phyloP scores from a whole-genome alignment of 1,140 invertebrate genomes.

The Eupristina koningsbergeri region DNA sequence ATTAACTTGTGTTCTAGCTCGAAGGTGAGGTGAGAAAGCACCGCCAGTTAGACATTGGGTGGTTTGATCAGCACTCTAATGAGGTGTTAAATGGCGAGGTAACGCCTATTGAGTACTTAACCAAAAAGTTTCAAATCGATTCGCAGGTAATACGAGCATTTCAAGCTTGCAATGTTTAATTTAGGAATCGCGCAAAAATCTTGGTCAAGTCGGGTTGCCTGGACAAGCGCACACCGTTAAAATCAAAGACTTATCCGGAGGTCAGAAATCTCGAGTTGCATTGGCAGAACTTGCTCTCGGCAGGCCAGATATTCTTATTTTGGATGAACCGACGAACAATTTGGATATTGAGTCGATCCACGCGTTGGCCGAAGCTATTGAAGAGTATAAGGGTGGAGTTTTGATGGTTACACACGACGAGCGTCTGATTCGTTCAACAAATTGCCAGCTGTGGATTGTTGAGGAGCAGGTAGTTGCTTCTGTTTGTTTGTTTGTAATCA shows the following conservation, averaged over 20 bases:
- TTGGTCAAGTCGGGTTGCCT: slow-evolving; percentile 95
- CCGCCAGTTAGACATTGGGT: slow-evolving; percentile 93
- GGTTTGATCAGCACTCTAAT: slow-evolving; percentile 99
- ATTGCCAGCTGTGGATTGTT: too few relatives aligned
- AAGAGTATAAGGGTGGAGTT: slow-evolving; percentile 96
- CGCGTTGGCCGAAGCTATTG: slow-evolving; percentile 97
- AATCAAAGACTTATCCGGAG: slow-evolving; percentile 97
- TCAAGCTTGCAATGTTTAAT: too few relatives aligned
- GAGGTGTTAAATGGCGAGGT: slow-evolving; percentile 98
- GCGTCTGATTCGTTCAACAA: slow-evolving; percentile 94
- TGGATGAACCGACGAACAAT: slow-evolving; percentile 99
- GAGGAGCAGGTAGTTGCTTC: too few relatives aligned
- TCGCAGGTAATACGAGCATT: too few relatives aligned
- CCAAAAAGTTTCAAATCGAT: too few relatives aligned
- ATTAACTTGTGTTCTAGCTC: too few relatives aligned
- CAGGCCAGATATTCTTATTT: slow-evolving; percentile 95
- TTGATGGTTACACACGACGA: slow-evolving; percentile 99
- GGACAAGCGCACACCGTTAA: slow-evolving; percentile 97
- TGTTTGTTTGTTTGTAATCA: too few relatives aligned
- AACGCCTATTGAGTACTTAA: slow-evolving; percentile 94
- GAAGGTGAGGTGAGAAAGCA: too few relatives aligned
- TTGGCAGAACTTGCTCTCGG: slow-evolving; percentile 94
- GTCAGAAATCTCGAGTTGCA: slow-evolving; percentile 97
- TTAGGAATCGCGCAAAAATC: slow-evolving; percentile 92
- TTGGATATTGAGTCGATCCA: slow-evolving; percentile 99